Percentiles rank a stretch among this genome's conserved stretches.
phyloP scores from a whole-genome alignment of 2,797 vertebrate genomes.

The Poeciliopsis presidionis region DNA sequence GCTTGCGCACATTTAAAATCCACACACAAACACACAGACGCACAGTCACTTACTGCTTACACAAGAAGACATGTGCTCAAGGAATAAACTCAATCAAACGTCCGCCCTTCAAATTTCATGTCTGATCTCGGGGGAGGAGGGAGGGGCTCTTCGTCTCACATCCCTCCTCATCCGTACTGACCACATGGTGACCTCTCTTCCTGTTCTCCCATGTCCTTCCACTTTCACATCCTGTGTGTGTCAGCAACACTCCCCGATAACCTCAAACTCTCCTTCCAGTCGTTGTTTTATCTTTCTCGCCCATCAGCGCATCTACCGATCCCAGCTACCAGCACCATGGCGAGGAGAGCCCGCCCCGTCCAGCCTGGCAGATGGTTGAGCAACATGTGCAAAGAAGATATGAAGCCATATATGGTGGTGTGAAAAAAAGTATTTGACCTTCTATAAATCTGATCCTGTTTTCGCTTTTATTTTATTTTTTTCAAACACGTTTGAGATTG shows the following conservation, averaged over 20 bases:
- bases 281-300: constrained; percentile 11
- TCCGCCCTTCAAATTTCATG: constrained; percentile 68
- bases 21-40: constrained; percentile 44
- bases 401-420: constrained; percentile 11
- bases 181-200: constrained; percentile 53
- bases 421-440: not conserved
- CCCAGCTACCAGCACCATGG: constrained; percentile 40
- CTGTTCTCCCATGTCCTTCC: constrained; percentile 35
- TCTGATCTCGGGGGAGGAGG: constrained; percentile 32
- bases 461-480: not conserved
- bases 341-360: constrained; percentile 39
- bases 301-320: constrained; percentile 11
- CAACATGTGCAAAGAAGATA: constrained; percentile 20
- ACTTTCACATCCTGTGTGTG: constrained; percentile 35
- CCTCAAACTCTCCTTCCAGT: constrained; percentile 47
- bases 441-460: not conserved
- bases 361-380: constrained; percentile 65
- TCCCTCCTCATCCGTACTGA: constrained; percentile 27
- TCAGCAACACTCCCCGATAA: constrained; percentile 24
- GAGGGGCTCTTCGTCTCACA: constrained; percentile 10
- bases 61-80: constrained; percentile 62
- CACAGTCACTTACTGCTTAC: constrained; percentile 51
- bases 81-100: constrained; percentile 69
- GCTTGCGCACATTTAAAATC: constrained; percentile 66
- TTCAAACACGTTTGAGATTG: not conserved